phyloP scores from a whole-genome alignment of 2,888 invertebrate genomes.

The Siphlonurus alternatus region DNA sequence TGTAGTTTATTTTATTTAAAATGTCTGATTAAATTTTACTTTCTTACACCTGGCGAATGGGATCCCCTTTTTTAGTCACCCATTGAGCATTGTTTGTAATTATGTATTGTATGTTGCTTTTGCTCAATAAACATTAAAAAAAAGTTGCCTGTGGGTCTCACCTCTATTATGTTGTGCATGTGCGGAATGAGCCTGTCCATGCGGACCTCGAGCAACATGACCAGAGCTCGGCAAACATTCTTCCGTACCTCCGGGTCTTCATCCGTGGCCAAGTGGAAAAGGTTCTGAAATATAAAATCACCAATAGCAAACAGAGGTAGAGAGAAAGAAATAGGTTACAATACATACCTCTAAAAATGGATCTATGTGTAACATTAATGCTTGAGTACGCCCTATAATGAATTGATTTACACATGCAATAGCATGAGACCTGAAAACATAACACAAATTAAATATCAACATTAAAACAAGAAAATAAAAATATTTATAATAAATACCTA shows the following conservation, averaged over 20 bases:
- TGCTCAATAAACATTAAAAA: too few relatives aligned
- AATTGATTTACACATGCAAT: constrained; percentile 98
- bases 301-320: not conserved
- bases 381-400: constrained; percentile 83
- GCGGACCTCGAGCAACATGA: constrained; percentile 88
- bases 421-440: constrained; percentile 58
- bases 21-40: too few relatives aligned
- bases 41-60: too few relatives aligned
- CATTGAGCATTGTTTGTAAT: too few relatives aligned
- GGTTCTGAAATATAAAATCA: constrained; percentile 36
- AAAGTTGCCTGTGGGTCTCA: too few relatives aligned
- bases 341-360: constrained; percentile 59
- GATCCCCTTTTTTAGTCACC: too few relatives aligned
- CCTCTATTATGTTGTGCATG: constrained; percentile 91
- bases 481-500: constrained; percentile 30
- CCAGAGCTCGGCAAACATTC: constrained; percentile 94
- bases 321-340: constrained; percentile 3
- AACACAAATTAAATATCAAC: constrained; percentile 1
- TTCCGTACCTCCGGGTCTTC: constrained; percentile 95
- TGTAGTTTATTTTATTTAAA: too few relatives aligned
- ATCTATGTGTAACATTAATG: constrained; percentile 88
- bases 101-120: too few relatives aligned
- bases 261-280: constrained; percentile 89
- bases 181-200: constrained; percentile 90
- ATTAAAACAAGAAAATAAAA: constrained; percentile 1